phyloP scores from a whole-genome alignment of 2,113 vertebrate species.

The Ptilonorhynchus violaceus region DNA sequence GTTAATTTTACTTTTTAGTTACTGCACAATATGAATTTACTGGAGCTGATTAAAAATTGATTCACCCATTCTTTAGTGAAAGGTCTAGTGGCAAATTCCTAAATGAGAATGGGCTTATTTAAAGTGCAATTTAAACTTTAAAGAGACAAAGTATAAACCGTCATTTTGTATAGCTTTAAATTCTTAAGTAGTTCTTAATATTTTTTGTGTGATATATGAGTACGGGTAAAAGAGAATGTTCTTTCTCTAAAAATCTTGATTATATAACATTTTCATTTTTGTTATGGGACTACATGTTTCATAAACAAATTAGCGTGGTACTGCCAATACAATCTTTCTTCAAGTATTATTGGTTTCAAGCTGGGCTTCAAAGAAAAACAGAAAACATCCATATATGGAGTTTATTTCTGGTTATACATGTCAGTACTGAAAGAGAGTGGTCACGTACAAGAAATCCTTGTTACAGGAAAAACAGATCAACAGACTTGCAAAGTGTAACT shows the following conservation, averaged over 20 bases:
- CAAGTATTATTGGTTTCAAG: background rate
- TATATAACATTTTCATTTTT: background rate
- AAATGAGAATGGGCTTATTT: background rate
- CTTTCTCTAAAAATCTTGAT: background rate
- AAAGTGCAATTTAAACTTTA: background rate
- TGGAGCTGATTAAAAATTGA: constrained; percentile 15
- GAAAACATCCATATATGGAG: background rate
- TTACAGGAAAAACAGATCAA: background rate
- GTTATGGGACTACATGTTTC: background rate
- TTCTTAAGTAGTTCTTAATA: background rate
- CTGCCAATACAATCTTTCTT: background rate
- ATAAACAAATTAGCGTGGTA: background rate
- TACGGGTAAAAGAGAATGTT: background rate
- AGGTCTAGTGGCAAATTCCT: background rate
- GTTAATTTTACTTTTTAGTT: constrained; percentile 40
- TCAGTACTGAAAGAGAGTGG: background rate
- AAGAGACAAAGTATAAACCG: background rate
- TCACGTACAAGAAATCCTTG: background rate
- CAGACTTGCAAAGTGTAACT: background rate
- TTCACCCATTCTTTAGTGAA: background rate
- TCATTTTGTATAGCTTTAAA: background rate
- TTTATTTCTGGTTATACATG: background rate
- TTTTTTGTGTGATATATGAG: background rate
- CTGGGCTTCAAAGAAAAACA: background rate
- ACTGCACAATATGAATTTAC: background rate